Evolutionary conservation across 2,113 vertebrate genomes (phyloP).

Genomic region (Megaceryle torquata): DNA sequence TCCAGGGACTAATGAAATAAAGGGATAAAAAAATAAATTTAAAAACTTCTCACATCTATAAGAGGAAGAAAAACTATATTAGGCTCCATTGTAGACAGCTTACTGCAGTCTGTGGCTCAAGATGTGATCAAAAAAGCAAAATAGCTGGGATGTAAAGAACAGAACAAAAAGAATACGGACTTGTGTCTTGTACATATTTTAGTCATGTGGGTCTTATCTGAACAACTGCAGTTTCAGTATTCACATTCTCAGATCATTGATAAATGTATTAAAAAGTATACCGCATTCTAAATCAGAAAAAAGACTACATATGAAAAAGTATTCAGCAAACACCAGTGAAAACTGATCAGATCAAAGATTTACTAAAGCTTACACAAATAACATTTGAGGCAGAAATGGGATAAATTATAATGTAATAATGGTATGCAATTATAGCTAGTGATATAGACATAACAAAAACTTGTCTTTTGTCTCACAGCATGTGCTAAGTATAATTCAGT

Average conservation of each 20-base stretch:
- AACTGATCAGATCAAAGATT: background rate
- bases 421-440: background rate
- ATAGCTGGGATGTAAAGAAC: fast-evolving
- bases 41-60: background rate
- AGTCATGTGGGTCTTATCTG: background rate
- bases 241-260: background rate
- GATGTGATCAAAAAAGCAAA: background rate
- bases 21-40: background rate
- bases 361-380: background rate
- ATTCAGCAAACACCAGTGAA: background rate
- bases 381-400: background rate
- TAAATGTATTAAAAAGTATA: background rate
- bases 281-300: background rate
- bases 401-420: background rate
- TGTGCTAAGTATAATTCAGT: background rate
- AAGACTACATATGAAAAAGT: background rate
- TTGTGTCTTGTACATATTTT: background rate
- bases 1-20: background rate
- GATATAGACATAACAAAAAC: background rate
- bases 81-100: background rate
- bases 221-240: background rate
- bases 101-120: background rate
- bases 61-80: background rate
- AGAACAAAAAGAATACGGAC: background rate
- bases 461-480: background rate